Conservation (phyloP, 1,140 invertebrate species). For the Macrotrachela quadricornifera region DNA sequence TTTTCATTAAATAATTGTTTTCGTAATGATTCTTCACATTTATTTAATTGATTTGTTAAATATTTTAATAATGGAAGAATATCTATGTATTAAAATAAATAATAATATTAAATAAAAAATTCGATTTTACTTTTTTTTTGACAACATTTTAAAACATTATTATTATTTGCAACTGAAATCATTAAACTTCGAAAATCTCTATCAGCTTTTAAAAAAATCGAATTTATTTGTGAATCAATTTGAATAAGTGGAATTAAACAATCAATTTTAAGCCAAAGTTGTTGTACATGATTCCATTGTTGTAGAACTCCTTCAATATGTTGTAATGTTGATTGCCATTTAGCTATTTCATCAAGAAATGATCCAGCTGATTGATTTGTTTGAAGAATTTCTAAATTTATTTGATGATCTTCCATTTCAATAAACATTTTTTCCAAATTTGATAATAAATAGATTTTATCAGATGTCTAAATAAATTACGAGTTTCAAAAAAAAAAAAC, state of each 20-base stretch:
- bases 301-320: conserved; percentile 26
- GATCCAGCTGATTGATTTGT: conserved; percentile 24
- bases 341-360: conserved; percentile 28
- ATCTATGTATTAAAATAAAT: no score
- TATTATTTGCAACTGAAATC: conserved; percentile 28
- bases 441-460: conserved; percentile 16
- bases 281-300: conserved; percentile 26
- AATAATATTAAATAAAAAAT: no score
- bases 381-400: conserved; percentile 25
- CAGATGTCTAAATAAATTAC: conserved; percentile 15
- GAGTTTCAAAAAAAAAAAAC: background rate
- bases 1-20: no score
- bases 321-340: conserved; percentile 29
- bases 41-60: no score
- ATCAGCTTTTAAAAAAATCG: conserved; percentile 18
- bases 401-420: conserved; percentile 27
- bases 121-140: conserved; percentile 21
- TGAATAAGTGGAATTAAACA: conserved; percentile 15
- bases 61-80: no score
- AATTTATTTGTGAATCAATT: background rate
- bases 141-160: conserved; percentile 29
- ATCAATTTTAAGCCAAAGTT: conserved; percentile 27
- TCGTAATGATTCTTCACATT: no score
- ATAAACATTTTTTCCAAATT: conserved; percentile 26
- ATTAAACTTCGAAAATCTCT: conserved; percentile 25